phyloP scores from a whole-genome alignment of 2,113 vertebrate genomes.

The Ammodytes dubius region DNA sequence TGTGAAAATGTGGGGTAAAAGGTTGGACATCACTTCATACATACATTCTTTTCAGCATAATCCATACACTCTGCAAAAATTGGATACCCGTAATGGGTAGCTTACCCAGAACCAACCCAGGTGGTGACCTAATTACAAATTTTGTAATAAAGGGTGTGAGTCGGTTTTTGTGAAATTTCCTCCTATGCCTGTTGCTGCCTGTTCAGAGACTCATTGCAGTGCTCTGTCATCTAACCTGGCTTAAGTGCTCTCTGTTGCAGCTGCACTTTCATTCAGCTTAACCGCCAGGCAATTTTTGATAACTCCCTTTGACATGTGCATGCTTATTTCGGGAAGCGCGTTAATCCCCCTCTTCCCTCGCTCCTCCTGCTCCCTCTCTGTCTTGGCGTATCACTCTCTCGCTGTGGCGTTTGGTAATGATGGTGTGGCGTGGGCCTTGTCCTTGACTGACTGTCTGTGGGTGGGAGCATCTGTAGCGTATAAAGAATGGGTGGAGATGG shows the following conservation, averaged over 20 bases:
- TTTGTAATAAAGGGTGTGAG: neutral
- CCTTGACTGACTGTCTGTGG: slow-evolving; percentile 73
- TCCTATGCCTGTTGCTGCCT: slow-evolving; percentile 65
- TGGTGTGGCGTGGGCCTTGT: slow-evolving; percentile 65
- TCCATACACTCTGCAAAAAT: too few relatives aligned
- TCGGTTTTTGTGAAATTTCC: slow-evolving; percentile 11
- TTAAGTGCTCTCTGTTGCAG: slow-evolving; percentile 65
- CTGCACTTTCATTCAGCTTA: slow-evolving; percentile 66
- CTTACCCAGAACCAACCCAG: neutral
- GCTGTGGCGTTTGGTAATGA: slow-evolving; percentile 77
- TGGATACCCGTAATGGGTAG: neutral
- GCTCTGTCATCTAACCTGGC: slow-evolving; percentile 57
- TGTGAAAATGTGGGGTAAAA: neutral
- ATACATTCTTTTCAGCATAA: neutral
- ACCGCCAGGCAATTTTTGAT: slow-evolving; percentile 59
- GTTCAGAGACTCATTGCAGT: slow-evolving; percentile 19
- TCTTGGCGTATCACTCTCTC: slow-evolving; percentile 66
- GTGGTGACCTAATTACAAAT: neutral
- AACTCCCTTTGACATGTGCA: slow-evolving; percentile 73
- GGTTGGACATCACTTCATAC: neutral
- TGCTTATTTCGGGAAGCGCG: slow-evolving; percentile 80
- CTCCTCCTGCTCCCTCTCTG: slow-evolving; percentile 43
- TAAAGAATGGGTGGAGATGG: slow-evolving; percentile 65
- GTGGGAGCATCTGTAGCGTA: slow-evolving; percentile 79
- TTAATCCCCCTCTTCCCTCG: slow-evolving; percentile 74